Base-by-base conservation (phyloP, 2,888 invertebrate genomes). In the Scotopteryx bipunctaria region DNA sequence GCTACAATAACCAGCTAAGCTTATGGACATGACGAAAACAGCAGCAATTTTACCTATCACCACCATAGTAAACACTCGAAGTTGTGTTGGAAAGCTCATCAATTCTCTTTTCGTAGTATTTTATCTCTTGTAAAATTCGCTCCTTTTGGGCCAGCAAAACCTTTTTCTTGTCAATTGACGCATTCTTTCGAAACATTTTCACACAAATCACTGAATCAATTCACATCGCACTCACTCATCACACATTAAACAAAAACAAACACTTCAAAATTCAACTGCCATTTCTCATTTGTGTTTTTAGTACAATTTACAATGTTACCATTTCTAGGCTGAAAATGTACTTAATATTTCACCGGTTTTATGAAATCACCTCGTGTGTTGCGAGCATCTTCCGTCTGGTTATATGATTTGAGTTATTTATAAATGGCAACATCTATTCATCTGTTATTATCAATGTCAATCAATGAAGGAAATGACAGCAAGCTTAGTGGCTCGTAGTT, bases 91-190 rank as follows among this genome's bases (percentile, higher is more conserved):
- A 65, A 25, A 76, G 71, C 8, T 81, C 74, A 4, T 71, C 64
- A 3, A 86, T 79, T 61, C 72, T 69, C 15, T 62, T 67, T n/a
- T 86, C 78, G 25, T 71, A 80, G 57, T 77, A 77, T 8, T 74
- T 68, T 1, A 87, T 64, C 5, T 83, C 79, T 9, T 73, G 56
- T 13, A 83, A 51, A 25, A 88, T 48, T 31, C 73, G 71, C 21
- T 81, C 69, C 46, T 84, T 87, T 5, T 70, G 66, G 0, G 66
- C 71, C 29, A 78, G 21, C 21, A 83, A 61, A n/a, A 67, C 66
- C 21, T 65, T 74, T 57, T 75, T 81, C 51, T 73, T 77, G 21
- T 35, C 23, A 2, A 9, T 33, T n/a, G 16, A 29, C 9, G 29
- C 1, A 8, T 6, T 32, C 11, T 9, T 45, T 27, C 27, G 47